phyloP scores from a whole-genome alignment of 2,797 vertebrate genomes.

The Champsocephalus gunnari region DNA sequence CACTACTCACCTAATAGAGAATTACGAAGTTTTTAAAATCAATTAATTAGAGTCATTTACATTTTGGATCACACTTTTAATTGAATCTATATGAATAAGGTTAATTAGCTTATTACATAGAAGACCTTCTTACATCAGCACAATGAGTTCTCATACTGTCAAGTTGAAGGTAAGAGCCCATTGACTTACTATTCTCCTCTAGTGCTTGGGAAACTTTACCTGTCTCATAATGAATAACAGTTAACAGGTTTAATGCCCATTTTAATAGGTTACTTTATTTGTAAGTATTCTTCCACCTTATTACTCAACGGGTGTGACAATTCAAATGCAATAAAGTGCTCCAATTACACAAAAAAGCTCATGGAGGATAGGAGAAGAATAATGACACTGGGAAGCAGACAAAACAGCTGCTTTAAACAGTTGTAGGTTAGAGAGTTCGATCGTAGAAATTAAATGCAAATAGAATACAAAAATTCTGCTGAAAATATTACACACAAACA shows the following conservation, averaged over 20 bases:
- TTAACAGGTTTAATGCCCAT: slow-evolving; percentile 54
- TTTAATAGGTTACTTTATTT: slow-evolving; percentile 66
- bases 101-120: slow-evolving; percentile 64
- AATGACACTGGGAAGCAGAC: slow-evolving; percentile 48
- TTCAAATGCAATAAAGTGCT: slow-evolving; percentile 64
- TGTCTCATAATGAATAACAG: slow-evolving; percentile 40
- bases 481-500: slow-evolving; percentile 31
- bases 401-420: slow-evolving; percentile 49
- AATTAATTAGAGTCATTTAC: slow-evolving; percentile 57
- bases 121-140: slow-evolving; percentile 38
- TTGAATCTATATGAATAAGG: slow-evolving; percentile 51
- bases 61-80: slow-evolving; percentile 46
- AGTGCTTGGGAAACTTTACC: slow-evolving; percentile 30
- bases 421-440: background rate
- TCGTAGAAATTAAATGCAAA: background rate
- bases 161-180: slow-evolving; percentile 23
- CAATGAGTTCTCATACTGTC: slow-evolving; percentile 28
- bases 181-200: slow-evolving; percentile 15
- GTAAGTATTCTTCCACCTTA: slow-evolving; percentile 20
- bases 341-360: slow-evolving; percentile 64
- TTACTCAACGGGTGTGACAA: slow-evolving; percentile 45
- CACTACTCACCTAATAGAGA: slow-evolving; percentile 47
- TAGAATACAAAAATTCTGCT: background rate
- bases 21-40: slow-evolving; percentile 27
- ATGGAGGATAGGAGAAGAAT: slow-evolving; percentile 42